Evolutionary conservation across 2,113 vertebrate species (phyloP).

Genomic region (Lagenorhynchus albirostris): DNA sequence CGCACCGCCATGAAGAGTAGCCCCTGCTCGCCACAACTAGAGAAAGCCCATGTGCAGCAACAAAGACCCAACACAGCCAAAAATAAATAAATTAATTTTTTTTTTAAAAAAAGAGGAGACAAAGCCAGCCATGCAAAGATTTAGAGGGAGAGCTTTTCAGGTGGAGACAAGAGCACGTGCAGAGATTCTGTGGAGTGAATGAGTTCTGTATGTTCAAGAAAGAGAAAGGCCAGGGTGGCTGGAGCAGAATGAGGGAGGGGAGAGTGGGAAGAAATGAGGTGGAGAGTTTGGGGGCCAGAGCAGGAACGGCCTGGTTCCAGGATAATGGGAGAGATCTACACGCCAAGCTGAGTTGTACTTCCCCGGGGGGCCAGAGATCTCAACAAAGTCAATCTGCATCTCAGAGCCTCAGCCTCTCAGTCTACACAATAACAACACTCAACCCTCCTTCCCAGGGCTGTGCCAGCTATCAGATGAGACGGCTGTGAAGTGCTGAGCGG

Average conservation of each 20-base stretch:
- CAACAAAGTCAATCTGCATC: background rate
- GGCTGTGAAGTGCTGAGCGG: background rate
- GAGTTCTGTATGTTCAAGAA: background rate
- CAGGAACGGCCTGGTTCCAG: background rate
- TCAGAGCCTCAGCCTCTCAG: background rate
- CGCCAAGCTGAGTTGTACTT: background rate
- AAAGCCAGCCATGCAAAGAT: background rate
- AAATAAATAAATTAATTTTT: no score
- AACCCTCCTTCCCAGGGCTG: background rate
- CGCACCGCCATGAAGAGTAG: no score
- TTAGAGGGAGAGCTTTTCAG: background rate
- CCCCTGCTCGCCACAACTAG: no score
- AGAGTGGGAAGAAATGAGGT: background rate
- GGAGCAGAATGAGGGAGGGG: background rate
- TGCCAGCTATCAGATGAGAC: accelerated
- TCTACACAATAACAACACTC: accelerated
- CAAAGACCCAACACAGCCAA: no score
- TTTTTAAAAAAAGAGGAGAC: background rate
- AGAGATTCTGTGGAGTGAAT: background rate
- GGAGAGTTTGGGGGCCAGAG: accelerated
- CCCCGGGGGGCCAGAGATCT: background rate
- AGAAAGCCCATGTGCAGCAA: no score
- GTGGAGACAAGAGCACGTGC: background rate
- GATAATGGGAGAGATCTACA: background rate
- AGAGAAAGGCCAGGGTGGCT: background rate